phyloP scores from a whole-genome alignment of 2,113 vertebrate genomes.

The Amazona vittata region DNA sequence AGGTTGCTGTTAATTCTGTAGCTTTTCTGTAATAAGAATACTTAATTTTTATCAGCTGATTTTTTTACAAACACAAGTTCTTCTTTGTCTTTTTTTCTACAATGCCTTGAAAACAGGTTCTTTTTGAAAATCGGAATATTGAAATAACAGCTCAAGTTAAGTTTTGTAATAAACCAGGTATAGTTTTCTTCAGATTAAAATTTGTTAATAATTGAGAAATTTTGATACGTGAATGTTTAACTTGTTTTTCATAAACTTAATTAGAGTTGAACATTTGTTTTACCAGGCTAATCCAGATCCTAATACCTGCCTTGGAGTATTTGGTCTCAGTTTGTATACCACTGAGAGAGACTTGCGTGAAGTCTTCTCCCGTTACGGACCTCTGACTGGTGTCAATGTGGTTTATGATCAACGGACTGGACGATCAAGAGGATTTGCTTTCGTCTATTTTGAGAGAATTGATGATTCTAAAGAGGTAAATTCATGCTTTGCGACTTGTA shows the following conservation, averaged over 20 bases:
- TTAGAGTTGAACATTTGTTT: not conserved
- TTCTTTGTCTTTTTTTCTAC: not conserved
- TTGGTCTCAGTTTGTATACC: constrained; percentile 94
- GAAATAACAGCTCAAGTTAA: not conserved
- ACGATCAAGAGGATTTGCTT: constrained; percentile 91
- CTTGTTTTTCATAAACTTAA: not conserved
- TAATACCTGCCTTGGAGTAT: constrained; percentile 91
- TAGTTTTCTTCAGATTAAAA: not conserved
- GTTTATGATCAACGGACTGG: constrained; percentile 94
- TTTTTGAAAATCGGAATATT: not conserved
- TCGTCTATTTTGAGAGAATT: constrained; percentile 92
- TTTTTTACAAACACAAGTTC: not conserved
- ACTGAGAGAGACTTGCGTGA: constrained; percentile 92
- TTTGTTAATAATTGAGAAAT: not conserved
- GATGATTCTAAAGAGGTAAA: constrained; percentile 94
- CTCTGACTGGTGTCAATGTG: constrained; percentile 90
- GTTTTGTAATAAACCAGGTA: not conserved
- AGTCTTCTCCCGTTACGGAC: constrained; percentile 92
- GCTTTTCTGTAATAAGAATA: not conserved
- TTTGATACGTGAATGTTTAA: not conserved
- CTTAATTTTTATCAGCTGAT: not conserved
- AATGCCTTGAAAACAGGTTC: not conserved
- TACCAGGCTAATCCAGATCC: constrained; percentile 93
- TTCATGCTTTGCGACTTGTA: not conserved
- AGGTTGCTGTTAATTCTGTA: not conserved